Evolutionary conservation across 2,888 invertebrate genomes (phyloP).

Genomic region (Fissipunctia ypsillon): DNA sequence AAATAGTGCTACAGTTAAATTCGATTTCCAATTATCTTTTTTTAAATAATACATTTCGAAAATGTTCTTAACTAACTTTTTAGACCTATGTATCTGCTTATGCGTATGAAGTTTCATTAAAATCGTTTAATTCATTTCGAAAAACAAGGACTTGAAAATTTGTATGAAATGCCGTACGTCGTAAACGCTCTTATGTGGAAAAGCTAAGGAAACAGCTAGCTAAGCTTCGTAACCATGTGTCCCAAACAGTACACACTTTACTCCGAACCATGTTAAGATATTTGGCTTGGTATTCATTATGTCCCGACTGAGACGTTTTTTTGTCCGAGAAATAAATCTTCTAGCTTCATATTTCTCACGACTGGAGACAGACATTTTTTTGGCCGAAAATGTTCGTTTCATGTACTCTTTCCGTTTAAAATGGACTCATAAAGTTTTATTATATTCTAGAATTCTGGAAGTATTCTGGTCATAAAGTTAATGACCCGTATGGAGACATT

Average conservation of each 20-base stretch:
- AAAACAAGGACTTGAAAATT: too few species aligned
- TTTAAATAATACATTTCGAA: too few species aligned
- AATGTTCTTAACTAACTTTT: too few species aligned
- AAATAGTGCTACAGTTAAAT: too few species aligned
- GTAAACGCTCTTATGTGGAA: too few species aligned
- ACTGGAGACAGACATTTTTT: slow-evolving; percentile 64
- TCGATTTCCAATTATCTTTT: too few species aligned
- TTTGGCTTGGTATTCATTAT: slow-evolving; percentile 75
- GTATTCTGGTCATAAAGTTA: slow-evolving; percentile 50
- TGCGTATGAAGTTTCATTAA: too few species aligned
- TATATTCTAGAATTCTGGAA: slow-evolving; percentile 39
- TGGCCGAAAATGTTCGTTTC: slow-evolving; percentile 68
- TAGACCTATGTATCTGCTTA: too few species aligned
- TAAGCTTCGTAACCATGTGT: slow-evolving; percentile 29
- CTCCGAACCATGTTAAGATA: slow-evolving; percentile 65
- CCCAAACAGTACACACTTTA: slow-evolving; percentile 31
- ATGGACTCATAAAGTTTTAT: slow-evolving; percentile 62
- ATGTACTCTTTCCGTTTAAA: slow-evolving; percentile 67
- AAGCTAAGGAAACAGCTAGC: too few species aligned
- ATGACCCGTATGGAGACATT: slow-evolving; percentile 45
- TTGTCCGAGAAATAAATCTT: slow-evolving; percentile 64
- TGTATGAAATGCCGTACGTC: too few species aligned
- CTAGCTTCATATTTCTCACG: slow-evolving; percentile 69
- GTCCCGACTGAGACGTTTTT: slow-evolving; percentile 63
- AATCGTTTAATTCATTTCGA: too few species aligned